Evolutionary conservation across 2,797 vertebrate species (phyloP).

Genomic region (Mastacembelus armatus): DNA sequence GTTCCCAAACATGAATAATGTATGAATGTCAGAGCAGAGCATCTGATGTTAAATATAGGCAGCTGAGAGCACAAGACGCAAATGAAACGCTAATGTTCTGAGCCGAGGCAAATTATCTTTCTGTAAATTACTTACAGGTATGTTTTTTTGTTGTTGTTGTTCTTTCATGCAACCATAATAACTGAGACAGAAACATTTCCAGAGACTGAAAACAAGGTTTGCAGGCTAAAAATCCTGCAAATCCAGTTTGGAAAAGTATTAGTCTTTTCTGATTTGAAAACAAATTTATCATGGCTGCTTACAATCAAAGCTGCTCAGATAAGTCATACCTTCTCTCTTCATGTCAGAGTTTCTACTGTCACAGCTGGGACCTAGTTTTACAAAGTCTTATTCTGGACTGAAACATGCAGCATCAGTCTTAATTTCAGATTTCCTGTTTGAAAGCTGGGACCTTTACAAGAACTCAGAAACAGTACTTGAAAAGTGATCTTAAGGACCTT

Average conservation of each 20-base stretch:
- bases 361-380: too few species aligned
- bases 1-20: slow-evolving; percentile 67
- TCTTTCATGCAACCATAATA: slow-evolving; percentile 26
- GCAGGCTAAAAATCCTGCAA: slow-evolving; percentile 7
- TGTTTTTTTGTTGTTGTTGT: slow-evolving; percentile 9
- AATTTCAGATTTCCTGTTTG: not conserved
- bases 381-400: not conserved
- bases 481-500: too few species aligned
- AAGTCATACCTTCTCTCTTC: too few species aligned
- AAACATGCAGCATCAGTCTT: not conserved
- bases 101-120: slow-evolving; percentile 54
- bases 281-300: not conserved
- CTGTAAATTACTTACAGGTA: slow-evolving; percentile 53
- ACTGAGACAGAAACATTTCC: slow-evolving; percentile 33
- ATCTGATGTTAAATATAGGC: slow-evolving; percentile 73
- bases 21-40: slow-evolving; percentile 58
- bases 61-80: slow-evolving; percentile 53
- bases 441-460: not conserved
- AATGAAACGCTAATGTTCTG: slow-evolving; percentile 65
- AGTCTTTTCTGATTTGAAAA: slow-evolving; percentile 6
- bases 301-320: too few species aligned
- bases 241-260: slow-evolving; percentile 8
- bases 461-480: not conserved
- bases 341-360: too few species aligned
- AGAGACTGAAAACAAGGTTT: slow-evolving; percentile 39